These are phyloP conservation scores for Barbus barbus DNA, from an alignment of 2,113 vertebrate species.

Conservation along the genomic window DNA sequence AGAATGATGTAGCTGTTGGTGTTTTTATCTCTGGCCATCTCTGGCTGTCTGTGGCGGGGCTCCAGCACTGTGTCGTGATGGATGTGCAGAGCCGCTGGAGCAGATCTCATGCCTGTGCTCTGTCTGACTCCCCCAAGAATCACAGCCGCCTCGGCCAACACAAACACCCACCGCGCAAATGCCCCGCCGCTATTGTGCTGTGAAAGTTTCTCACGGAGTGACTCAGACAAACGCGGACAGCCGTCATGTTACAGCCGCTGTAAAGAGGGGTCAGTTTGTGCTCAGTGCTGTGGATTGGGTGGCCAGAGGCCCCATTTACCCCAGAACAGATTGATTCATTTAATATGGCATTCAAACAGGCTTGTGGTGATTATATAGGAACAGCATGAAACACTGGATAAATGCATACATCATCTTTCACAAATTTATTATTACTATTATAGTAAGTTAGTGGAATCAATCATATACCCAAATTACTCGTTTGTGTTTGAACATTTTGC, in stretches of 20 bases:
- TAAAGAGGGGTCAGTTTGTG: slow-evolving; percentile 51
- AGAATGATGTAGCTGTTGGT: neutral
- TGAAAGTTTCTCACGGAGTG: slow-evolving; percentile 71
- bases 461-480: neutral
- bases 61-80: slow-evolving; percentile 46
- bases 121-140: slow-evolving; percentile 63
- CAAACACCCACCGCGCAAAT: slow-evolving; percentile 66
- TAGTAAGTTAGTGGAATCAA: neutral
- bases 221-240: slow-evolving; percentile 23
- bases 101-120: slow-evolving; percentile 56
- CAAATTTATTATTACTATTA: neutral
- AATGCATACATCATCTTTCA: neutral
- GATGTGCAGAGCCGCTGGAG: slow-evolving; percentile 53
- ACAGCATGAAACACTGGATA: neutral
- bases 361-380: neutral
- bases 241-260: slow-evolving; percentile 22
- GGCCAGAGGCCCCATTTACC: neutral
- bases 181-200: slow-evolving; percentile 65
- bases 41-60: slow-evolving; percentile 51
- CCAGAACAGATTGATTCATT: slow-evolving; percentile 26
- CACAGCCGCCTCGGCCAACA: slow-evolving; percentile 69
- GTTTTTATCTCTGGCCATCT: slow-evolving; percentile 11
- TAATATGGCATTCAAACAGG: slow-evolving; percentile 18
- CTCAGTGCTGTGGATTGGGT: slow-evolving; percentile 20
- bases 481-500: neutral